These are phyloP conservation scores for Metopia argyrocephala DNA, from an alignment of 2,888 invertebrate species.

Conservation along the genomic window DNA sequence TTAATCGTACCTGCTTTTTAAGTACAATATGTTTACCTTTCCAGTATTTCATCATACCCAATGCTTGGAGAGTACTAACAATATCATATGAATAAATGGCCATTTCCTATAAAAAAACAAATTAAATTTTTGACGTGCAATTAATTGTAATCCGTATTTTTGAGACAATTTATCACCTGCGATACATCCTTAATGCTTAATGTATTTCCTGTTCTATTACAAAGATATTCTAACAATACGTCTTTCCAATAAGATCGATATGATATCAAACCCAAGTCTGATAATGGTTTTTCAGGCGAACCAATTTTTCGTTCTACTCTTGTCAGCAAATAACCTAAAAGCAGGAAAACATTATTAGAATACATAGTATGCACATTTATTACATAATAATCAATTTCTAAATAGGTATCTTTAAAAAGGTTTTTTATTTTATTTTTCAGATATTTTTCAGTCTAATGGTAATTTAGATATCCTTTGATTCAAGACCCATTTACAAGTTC, in stretches of 20 bases:
- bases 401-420: too few species aligned
- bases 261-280: conserved; percentile 97
- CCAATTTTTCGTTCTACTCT: conserved; percentile 98
- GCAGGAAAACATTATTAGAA: too few species aligned
- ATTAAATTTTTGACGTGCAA: not conserved
- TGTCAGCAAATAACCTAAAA: conserved; percentile 94
- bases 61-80: conserved; percentile 96
- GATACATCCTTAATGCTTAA: conserved; percentile 93
- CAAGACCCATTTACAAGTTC: too few species aligned
- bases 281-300: conserved; percentile 99
- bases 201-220: conserved; percentile 91
- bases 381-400: too few species aligned
- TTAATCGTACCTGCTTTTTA: conserved; percentile 87
- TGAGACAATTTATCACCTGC: conserved; percentile 73
- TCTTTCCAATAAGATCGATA: conserved; percentile 99
- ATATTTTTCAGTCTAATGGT: too few species aligned
- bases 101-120: conserved; percentile 83
- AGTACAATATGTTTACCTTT: conserved; percentile 98
- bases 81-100: conserved; percentile 98
- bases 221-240: conserved; percentile 93
- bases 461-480: too few species aligned
- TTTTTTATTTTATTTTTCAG: too few species aligned
- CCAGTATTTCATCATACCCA: conserved; percentile 99
- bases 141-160: not conserved
- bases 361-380: too few species aligned